Evolutionary conservation across 2,113 vertebrate species (phyloP).

Genomic region (Leucopsar rothschildi): DNA sequence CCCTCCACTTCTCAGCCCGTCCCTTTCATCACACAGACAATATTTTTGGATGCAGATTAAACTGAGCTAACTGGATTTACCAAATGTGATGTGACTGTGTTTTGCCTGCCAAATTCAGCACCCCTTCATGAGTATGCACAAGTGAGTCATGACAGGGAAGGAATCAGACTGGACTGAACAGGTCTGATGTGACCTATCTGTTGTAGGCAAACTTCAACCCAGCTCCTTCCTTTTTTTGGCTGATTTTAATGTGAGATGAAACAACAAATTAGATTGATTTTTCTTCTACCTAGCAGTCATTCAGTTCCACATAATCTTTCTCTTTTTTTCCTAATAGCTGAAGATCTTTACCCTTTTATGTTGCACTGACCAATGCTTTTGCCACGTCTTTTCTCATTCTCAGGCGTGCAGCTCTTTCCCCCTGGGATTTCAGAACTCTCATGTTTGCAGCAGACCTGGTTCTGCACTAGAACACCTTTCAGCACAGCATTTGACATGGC

Average conservation of each 20-base stretch:
- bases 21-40: not conserved
- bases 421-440: not conserved
- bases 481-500: not conserved
- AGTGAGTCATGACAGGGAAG: not conserved
- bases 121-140: not conserved
- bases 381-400: not conserved
- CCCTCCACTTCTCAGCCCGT: not conserved
- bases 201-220: not conserved
- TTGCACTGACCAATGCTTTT: not conserved
- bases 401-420: not conserved
- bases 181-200: not conserved
- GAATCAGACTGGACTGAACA: not conserved
- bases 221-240: not conserved
- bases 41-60: constrained; percentile 34
- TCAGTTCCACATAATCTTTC: not conserved
- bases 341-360: not conserved
- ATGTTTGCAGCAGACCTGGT: not conserved
- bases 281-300: not conserved
- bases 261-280: not conserved
- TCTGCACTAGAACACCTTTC: not conserved
- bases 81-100: not conserved
- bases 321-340: not conserved
- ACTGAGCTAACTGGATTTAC: constrained; percentile 36
- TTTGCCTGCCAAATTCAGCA: constrained; percentile 52
- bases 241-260: not conserved